Conservation (phyloP, 2,113 vertebrate species). For the Coryphaenoides rupestris region DNA sequence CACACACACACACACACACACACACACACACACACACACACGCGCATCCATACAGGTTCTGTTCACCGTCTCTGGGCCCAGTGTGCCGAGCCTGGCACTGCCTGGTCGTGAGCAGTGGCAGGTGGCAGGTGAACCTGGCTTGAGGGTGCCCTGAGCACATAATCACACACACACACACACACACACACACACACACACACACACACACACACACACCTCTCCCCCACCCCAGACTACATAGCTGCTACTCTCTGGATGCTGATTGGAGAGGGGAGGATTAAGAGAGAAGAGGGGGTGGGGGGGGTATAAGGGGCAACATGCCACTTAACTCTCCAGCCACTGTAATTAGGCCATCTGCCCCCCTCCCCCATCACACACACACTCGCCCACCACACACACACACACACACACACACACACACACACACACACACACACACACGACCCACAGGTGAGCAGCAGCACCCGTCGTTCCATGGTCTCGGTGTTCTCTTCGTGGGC, state of each 20-base stretch:
- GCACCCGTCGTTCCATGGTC: constrained; percentile 25
- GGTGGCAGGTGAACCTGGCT: constrained; percentile 57
- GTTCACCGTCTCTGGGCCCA: no score
- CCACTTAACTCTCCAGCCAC: constrained; percentile 70
- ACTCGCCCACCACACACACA: constrained; percentile 19
- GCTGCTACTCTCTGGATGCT: constrained; percentile 51
- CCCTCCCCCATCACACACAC: not conserved
- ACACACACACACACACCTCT: constrained; percentile 58
- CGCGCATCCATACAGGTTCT: no score
- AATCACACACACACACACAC: constrained; percentile 76
- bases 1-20: no score
- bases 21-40: no score
- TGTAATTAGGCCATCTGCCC: constrained; percentile 87
- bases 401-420: constrained; percentile 27
- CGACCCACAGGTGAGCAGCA: constrained; percentile 56
- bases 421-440: constrained; percentile 4
- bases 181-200: constrained; percentile 46
- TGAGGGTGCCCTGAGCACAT: constrained; percentile 48
- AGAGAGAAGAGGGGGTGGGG: constrained; percentile 45
- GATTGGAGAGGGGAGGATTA: constrained; percentile 84
- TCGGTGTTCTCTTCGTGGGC: constrained; percentile 18
- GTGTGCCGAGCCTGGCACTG: no score
- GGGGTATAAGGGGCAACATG: constrained; percentile 58
- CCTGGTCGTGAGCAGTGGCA: constrained; percentile 42
- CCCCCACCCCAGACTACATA: constrained; percentile 47